phyloP scores from a whole-genome alignment of 2,113 vertebrate species.

The Aldabrachelys gigantea region DNA sequence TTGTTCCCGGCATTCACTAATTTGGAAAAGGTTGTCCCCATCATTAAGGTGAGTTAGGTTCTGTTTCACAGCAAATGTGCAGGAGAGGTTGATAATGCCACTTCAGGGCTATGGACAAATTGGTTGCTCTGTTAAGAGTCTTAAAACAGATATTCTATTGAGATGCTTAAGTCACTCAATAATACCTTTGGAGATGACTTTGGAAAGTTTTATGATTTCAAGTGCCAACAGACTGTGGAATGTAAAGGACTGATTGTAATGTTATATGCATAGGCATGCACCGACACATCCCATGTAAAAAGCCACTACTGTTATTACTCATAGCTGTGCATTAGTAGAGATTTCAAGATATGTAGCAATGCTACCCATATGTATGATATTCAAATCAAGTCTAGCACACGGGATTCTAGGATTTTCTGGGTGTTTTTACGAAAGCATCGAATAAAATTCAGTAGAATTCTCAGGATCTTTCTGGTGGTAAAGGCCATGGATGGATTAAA shows the following conservation, averaged over 20 bases:
- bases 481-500: background rate
- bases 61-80: background rate
- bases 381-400: rapidly evolving
- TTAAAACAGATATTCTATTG: background rate
- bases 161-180: background rate
- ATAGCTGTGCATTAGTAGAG: background rate
- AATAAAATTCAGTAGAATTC: background rate
- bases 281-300: background rate
- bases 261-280: background rate
- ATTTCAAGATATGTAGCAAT: rapidly evolving
- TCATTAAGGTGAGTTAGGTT: background rate
- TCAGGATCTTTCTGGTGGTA: background rate
- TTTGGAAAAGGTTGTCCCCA: background rate
- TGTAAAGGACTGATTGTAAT: background rate
- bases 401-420: background rate
- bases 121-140: background rate
- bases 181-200: rapidly evolving
- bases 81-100: background rate
- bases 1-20: background rate
- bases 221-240: background rate
- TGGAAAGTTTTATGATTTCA: background rate
- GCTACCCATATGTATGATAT: background rate
- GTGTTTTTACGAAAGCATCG: background rate
- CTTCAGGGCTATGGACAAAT: background rate
- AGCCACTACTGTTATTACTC: background rate